Evolutionary conservation across 1,140 invertebrate species (phyloP).

Genomic region (Drosophila novamexicana): DNA sequence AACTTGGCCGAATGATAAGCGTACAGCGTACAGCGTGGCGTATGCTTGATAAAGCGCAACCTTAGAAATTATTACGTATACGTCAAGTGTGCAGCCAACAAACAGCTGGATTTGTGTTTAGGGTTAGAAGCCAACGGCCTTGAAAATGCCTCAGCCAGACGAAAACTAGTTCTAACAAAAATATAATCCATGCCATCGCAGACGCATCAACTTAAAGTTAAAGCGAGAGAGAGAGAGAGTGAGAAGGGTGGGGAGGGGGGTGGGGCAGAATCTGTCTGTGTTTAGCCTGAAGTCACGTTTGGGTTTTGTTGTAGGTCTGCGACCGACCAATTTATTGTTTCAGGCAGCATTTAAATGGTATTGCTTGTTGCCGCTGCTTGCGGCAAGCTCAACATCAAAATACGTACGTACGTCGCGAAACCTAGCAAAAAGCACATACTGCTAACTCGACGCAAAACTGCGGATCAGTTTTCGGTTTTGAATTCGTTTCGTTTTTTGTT

Average conservation of each 20-base stretch:
- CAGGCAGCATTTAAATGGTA: constrained; percentile 31
- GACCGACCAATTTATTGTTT: constrained; percentile 55
- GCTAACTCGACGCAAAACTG: constrained; percentile 61
- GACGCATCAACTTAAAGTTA: constrained; percentile 47
- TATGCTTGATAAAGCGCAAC: constrained; percentile 67
- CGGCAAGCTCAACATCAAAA: constrained; percentile 67
- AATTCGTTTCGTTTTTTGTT: constrained; percentile 15
- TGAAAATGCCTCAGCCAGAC: constrained; percentile 30
- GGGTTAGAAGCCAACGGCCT: constrained; percentile 34
- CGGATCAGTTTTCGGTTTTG: constrained; percentile 38
- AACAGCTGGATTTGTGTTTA: constrained; percentile 8
- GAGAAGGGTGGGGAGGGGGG: too few species aligned
- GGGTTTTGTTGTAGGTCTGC: constrained; percentile 69
- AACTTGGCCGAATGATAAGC: constrained; percentile 53
- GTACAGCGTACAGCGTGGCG: constrained; percentile 39
- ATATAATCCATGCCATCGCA: constrained; percentile 9
- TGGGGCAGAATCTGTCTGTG: not conserved
- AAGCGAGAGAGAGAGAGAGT: not conserved
- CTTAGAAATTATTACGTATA: constrained; percentile 53
- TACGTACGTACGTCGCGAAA: constrained; percentile 21
- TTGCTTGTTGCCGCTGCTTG: constrained; percentile 33
- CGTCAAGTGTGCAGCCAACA: not conserved
- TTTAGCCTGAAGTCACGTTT: constrained; percentile 78
- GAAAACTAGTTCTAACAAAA: constrained; percentile 47
- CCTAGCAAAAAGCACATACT: constrained; percentile 71